These are phyloP conservation scores for Drepana arcuata DNA, from an alignment of 1,140 invertebrate genomes.

Conservation along the genomic window DNA sequence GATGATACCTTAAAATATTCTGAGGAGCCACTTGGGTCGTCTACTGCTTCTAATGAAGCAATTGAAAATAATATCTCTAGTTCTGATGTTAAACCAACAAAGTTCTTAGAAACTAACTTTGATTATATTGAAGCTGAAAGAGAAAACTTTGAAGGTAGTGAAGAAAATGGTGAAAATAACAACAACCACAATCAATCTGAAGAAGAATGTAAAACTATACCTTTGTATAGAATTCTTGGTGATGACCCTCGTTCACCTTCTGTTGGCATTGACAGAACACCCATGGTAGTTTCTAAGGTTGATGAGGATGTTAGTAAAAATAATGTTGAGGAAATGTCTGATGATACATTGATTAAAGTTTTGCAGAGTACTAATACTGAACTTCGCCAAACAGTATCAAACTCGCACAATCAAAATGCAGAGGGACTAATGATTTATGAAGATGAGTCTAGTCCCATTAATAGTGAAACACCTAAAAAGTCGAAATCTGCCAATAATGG, in stretches of 20 bases:
- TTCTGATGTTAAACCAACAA: constrained; percentile 20
- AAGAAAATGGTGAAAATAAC: constrained; percentile 17
- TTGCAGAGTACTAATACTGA: constrained; percentile 48
- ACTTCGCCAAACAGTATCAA: constrained; percentile 20
- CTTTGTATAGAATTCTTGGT: constrained; percentile 40
- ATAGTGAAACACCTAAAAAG: constrained; percentile 52
- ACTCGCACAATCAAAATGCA: constrained; percentile 24
- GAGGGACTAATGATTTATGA: constrained; percentile 59
- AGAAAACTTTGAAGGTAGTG: constrained; percentile 34
- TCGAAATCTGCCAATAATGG: constrained; percentile 38
- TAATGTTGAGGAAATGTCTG: constrained; percentile 64
- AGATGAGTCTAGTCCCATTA: constrained; percentile 33
- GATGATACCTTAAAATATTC: constrained; percentile 45
- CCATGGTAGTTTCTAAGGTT: constrained; percentile 47
- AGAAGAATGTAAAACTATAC: constrained; percentile 32
- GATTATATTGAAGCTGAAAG: constrained; percentile 53
- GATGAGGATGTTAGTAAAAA: constrained; percentile 24
- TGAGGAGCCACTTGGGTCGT: constrained; percentile 51
- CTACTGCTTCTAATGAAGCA: constrained; percentile 52
- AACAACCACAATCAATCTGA: constrained; percentile 11
- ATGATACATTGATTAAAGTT: constrained; percentile 54
- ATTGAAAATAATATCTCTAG: constrained; percentile 45
- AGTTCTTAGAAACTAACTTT: constrained; percentile 67
- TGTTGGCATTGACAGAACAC: constrained; percentile 63
- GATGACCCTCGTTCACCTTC: constrained; percentile 64